phyloP scores from a whole-genome alignment of 2,888 invertebrate genomes.

The Lamproptera curius region DNA sequence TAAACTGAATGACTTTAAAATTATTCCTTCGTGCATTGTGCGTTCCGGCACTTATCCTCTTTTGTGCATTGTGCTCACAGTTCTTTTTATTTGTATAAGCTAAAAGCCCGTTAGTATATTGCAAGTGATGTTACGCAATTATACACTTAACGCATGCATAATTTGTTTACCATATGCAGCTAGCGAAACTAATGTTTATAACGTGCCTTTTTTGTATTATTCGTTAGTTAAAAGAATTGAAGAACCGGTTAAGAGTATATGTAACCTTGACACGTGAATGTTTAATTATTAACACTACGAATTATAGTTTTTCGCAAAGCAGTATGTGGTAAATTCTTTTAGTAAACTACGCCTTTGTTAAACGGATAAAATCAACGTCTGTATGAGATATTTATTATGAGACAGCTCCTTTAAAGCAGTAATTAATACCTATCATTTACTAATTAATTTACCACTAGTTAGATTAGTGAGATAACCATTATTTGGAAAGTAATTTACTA shows the following conservation, averaged over 20 bases:
- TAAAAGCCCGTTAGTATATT: slow-evolving; percentile 3
- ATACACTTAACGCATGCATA: slow-evolving; percentile 5
- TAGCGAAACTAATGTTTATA: background rate
- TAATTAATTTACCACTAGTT: too few relatives aligned
- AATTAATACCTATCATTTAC: too few relatives aligned
- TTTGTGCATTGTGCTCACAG: slow-evolving; percentile 12
- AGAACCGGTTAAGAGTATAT: background rate
- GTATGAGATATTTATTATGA: too few relatives aligned
- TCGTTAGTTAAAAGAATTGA: background rate
- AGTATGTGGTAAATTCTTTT: too few relatives aligned
- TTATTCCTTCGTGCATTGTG: slow-evolving; percentile 11
- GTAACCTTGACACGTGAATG: background rate
- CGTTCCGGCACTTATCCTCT: slow-evolving; percentile 9
- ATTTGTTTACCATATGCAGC: slow-evolving; percentile 6
- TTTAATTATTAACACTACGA: background rate
- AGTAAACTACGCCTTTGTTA: too few relatives aligned
- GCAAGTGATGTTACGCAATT: slow-evolving; percentile 11
- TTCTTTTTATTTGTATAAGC: slow-evolving; percentile 20
- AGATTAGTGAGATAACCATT: too few relatives aligned
- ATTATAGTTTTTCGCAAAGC: too few relatives aligned
- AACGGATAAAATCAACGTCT: too few relatives aligned
- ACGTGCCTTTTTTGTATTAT: background rate
- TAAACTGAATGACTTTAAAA: slow-evolving; percentile 9
- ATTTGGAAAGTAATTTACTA: too few relatives aligned
- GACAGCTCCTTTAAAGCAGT: too few relatives aligned